Evolutionary conservation across 2,888 invertebrate genomes (phyloP).

Genomic region (Dugesia japonica): DNA sequence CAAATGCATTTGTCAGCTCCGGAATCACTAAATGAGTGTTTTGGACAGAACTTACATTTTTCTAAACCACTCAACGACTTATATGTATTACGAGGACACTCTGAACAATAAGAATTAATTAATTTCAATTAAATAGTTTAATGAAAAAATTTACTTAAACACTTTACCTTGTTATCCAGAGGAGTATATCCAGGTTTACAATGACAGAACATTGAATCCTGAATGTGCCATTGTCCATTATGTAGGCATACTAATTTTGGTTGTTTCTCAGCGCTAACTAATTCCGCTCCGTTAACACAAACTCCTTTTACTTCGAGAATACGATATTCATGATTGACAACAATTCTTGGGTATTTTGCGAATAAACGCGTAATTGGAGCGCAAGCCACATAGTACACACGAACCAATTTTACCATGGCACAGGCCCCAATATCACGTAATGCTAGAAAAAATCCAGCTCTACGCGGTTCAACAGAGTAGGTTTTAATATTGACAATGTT

Average conservation of each 20-base stretch:
- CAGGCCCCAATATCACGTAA: constrained; percentile 94
- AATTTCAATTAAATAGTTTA: neutral
- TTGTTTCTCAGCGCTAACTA: neutral
- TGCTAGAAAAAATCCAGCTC: constrained; percentile 75
- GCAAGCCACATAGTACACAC: constrained; percentile 83
- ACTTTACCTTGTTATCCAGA: neutral
- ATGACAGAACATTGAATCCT: constrained; percentile 43
- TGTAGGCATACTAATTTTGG: constrained; percentile 58
- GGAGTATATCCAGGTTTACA: constrained; percentile 21
- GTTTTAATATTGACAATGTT: constrained; percentile 8
- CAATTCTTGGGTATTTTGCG: constrained; percentile 76
- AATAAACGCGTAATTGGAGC: constrained; percentile 68
- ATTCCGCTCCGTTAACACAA: constrained; percentile 56
- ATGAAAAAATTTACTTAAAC: neutral
- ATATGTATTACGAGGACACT: constrained; percentile 1
- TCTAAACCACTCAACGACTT: neutral
- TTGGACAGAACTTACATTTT: neutral
- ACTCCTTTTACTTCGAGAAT: constrained; percentile 73
- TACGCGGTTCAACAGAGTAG: neutral
- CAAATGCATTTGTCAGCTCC: neutral
- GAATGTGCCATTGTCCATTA: constrained; percentile 77
- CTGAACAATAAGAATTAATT: neutral
- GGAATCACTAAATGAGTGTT: neutral
- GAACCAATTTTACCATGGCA: constrained; percentile 75
- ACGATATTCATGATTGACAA: constrained; percentile 76